phyloP scores from a whole-genome alignment of 1,140 invertebrate species.

The Choristoneura fumiferana region DNA sequence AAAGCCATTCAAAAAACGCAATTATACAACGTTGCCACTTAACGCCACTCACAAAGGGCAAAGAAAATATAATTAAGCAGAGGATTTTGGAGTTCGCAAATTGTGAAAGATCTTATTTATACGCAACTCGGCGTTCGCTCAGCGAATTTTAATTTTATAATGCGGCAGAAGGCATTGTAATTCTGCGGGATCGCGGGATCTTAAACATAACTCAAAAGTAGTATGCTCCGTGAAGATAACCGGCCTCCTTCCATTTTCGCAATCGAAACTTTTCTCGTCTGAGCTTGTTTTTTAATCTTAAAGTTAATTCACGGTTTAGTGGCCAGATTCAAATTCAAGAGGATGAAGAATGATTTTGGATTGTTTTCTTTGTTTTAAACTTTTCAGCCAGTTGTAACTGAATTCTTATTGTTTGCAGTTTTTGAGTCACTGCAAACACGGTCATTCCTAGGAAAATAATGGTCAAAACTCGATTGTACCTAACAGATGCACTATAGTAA shows the following conservation, averaged over 20 bases:
- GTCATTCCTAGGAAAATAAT: too few species aligned
- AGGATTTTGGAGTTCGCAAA: constrained; percentile 51
- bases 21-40: constrained; percentile 39
- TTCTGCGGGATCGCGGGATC: constrained; percentile 38
- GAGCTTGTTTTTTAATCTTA: constrained; percentile 70
- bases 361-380: neutral
- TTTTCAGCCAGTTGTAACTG: too few species aligned
- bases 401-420: too few species aligned
- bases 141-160: constrained; percentile 60
- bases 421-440: too few species aligned
- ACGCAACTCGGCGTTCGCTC: constrained; percentile 39
- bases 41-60: constrained; percentile 31
- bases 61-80: constrained; percentile 55
- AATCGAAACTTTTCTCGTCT: constrained; percentile 72
- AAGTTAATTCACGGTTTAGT: constrained; percentile 25
- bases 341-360: neutral
- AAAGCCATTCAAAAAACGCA: constrained; percentile 28
- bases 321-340: neutral
- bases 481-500: too few species aligned
- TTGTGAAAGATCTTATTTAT: constrained; percentile 54
- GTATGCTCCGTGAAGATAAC: constrained; percentile 56
- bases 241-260: constrained; percentile 63
- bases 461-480: too few species aligned
- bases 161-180: constrained; percentile 39
- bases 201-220: constrained; percentile 57